Percentiles rank a stretch among this genome's conserved stretches.
Conservation (phyloP, 2,113 vertebrate genomes). For the Phrynosoma platyrhinos region DNA sequence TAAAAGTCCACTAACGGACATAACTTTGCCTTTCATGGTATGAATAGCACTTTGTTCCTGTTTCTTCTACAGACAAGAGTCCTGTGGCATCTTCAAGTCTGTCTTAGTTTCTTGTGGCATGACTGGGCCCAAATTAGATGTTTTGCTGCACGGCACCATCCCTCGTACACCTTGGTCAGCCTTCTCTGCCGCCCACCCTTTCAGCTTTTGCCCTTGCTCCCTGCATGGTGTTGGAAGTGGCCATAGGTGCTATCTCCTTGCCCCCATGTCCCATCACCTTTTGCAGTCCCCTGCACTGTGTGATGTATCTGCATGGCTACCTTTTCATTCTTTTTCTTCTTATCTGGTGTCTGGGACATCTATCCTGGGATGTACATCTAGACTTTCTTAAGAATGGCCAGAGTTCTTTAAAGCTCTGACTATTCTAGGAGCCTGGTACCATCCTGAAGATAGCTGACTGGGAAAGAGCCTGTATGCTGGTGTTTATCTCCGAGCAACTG, state of each 20-base stretch:
- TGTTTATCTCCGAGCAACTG: not conserved
- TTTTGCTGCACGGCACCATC: slow-evolving; percentile 7
- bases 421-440: not conserved
- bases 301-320: not conserved
- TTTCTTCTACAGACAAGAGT: not conserved
- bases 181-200: not conserved
- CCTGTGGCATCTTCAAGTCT: not conserved
- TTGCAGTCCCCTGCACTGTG: not conserved
- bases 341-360: not conserved
- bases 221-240: not conserved
- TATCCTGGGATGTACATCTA: not conserved
- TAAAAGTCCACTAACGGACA: slow-evolving; percentile 36
- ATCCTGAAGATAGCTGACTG: not conserved
- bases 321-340: not conserved
- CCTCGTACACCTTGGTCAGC: not conserved
- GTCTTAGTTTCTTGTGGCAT: slow-evolving; percentile 17
- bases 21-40: slow-evolving; percentile 30
- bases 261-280: not conserved
- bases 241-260: not conserved
- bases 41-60: not conserved
- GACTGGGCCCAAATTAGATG: not conserved
- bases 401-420: not conserved
- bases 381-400: not conserved
- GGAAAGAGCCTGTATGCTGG: not conserved
- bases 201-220: not conserved